Evolutionary conservation across 2,797 vertebrate genomes (phyloP), one percentile per base, ranked within the genome.

Genomic region (Falco cherrug): DNA sequence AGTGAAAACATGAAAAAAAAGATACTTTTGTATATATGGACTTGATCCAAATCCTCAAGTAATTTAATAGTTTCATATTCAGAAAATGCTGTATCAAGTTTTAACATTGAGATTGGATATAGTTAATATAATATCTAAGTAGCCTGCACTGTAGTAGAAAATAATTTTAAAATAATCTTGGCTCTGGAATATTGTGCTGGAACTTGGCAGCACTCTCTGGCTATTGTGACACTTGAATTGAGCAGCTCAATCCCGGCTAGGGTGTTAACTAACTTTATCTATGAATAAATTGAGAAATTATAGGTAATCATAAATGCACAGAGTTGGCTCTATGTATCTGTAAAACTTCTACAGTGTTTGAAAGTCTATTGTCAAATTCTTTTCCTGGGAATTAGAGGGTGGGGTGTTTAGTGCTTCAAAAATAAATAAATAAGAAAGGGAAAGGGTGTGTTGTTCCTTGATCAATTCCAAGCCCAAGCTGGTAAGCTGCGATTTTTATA

Each of bases 381-480:
- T 87, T 68, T 83, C 47, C 84, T 85, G 69, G 53, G 35, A 95
- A 82, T 95, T 73, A 79, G 74, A 95, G 74, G 91, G 67, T 90
- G 87, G 83, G 15, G 74, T 92, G 18, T 71, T 91, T 59, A 87
- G 47, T 41, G 28, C 11, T 92, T 90, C 24, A 91, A 75, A 97
- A 86, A 83, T 77, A 94, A 93, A 94, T 84, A 95, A 95, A 97
- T 89, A 94, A 93, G 47, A 76, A 95, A 84, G 87, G 93, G 80
- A 94, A 95, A 87, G 83, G 85, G 87, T 20, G 77, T 87, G 59
- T 57, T 64, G 29, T 88, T 94, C 78, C 77, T 91, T 68, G 56
- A 73, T 95, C 87, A 47, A 60, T 93, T 81, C 67, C 51, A 83
- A 87, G 31, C 31, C 37, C 22, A 67, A 17, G 10, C 5, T 81